These are phyloP conservation scores for Cerceris ruficornis DNA, from an alignment of 2,888 invertebrate species.

Conservation along the genomic window DNA sequence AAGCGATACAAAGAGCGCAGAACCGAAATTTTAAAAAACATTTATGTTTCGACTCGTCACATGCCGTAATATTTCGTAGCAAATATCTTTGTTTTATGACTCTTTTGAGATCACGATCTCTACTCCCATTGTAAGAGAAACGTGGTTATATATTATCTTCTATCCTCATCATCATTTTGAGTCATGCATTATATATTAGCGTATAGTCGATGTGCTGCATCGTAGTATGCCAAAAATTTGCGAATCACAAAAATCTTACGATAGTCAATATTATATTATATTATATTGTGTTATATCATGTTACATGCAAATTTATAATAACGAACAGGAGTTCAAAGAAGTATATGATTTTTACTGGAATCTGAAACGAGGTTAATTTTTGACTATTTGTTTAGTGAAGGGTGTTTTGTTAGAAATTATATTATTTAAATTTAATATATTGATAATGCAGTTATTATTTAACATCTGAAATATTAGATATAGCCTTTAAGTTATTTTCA, in stretches of 20 bases:
- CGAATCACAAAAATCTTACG: slow-evolving; percentile 40
- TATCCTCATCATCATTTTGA: slow-evolving; percentile 44
- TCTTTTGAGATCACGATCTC: slow-evolving; percentile 49
- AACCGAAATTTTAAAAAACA: slow-evolving; percentile 15
- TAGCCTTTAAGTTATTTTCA: slow-evolving; percentile 77
- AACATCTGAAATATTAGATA: slow-evolving; percentile 80
- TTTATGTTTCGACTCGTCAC: slow-evolving; percentile 54
- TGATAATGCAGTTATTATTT: slow-evolving; percentile 77
- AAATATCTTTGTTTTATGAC: slow-evolving; percentile 32
- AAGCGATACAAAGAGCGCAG: slow-evolving; percentile 5
- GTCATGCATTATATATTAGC: slow-evolving; percentile 62
- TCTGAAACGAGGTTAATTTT: slow-evolving; percentile 65
- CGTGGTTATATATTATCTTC: slow-evolving; percentile 53
- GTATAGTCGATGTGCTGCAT: slow-evolving; percentile 59
- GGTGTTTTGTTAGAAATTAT: slow-evolving; percentile 80
- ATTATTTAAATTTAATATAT: slow-evolving; percentile 82
- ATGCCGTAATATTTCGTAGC: slow-evolving; percentile 33
- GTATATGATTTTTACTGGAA: slow-evolving; percentile 59
- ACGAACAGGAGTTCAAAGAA: slow-evolving; percentile 51
- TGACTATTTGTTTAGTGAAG: slow-evolving; percentile 72
- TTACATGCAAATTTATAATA: slow-evolving; percentile 59
- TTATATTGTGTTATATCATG: slow-evolving; percentile 37
- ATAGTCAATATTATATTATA: slow-evolving; percentile 42
- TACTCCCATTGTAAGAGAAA: slow-evolving; percentile 38
- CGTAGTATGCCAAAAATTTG: slow-evolving; percentile 65